phyloP scores from a whole-genome alignment of 2,113 vertebrate species.

The Mormoops blainvillei region DNA sequence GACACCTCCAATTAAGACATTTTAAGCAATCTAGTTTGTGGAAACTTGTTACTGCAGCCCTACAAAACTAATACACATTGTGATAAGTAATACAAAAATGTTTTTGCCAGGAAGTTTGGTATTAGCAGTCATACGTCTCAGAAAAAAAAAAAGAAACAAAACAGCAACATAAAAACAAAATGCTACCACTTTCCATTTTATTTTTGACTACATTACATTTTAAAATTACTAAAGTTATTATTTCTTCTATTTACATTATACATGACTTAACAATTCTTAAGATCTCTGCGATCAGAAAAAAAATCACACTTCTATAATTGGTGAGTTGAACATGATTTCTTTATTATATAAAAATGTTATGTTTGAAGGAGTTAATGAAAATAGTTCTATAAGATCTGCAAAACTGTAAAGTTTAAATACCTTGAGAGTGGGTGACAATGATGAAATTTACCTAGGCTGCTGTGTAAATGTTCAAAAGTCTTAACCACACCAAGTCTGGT shows the following conservation, averaged over 20 bases:
- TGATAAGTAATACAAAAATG: neutral
- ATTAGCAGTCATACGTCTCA: neutral
- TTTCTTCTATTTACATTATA: neutral
- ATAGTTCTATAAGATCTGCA: conserved; percentile 7
- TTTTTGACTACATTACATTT: neutral
- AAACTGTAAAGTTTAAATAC: conserved; percentile 68
- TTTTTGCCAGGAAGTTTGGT: neutral
- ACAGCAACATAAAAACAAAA: too few relatives aligned
- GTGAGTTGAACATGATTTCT: conserved; percentile 46
- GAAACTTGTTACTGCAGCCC: neutral
- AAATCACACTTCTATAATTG: neutral
- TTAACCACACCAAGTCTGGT: conserved; percentile 59
- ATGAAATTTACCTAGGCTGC: conserved; percentile 79
- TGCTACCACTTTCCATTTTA: neutral
- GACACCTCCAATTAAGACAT: neutral
- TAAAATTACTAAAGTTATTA: neutral
- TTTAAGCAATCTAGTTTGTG: neutral
- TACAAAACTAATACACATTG: neutral
- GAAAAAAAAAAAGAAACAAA: neutral
- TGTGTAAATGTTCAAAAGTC: conserved; percentile 80
- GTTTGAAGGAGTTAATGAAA: conserved; percentile 51
- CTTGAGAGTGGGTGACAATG: conserved; percentile 56
- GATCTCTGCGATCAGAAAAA: conserved; percentile 29
- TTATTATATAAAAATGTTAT: conserved; percentile 34
- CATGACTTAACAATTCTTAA: neutral